Percentiles rank a stretch among this genome's conserved stretches.
Conservation (phyloP, 2,113 vertebrate genomes). For the Callaeas wilsoni region DNA sequence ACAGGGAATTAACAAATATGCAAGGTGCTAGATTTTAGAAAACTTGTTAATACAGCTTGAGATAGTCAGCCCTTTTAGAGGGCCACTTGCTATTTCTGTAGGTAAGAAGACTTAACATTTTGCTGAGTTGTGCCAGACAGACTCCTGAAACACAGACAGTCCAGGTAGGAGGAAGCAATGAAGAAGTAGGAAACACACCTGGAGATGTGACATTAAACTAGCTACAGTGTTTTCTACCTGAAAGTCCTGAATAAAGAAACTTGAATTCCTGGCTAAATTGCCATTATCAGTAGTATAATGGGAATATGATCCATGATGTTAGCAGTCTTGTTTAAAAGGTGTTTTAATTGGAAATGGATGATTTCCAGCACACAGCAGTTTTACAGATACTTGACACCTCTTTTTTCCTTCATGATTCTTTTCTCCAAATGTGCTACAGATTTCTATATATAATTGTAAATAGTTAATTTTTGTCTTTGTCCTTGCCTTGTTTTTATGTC, state of each 20-base stretch:
- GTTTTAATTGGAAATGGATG: background rate
- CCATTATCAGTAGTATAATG: background rate
- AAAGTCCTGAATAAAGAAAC: background rate
- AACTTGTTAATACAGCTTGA: background rate
- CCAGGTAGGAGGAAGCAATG: background rate
- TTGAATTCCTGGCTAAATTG: background rate
- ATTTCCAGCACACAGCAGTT: background rate
- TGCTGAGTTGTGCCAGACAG: background rate
- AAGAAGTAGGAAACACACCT: background rate
- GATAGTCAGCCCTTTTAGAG: background rate
- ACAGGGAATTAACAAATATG: background rate
- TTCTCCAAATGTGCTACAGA: background rate
- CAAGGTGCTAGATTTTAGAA: background rate
- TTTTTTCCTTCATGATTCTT: background rate
- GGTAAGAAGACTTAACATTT: background rate
- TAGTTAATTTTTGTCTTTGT: background rate
- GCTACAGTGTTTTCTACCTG: background rate
- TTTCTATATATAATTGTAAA: background rate
- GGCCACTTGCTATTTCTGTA: background rate
- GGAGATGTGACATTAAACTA: background rate
- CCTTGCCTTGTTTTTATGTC: background rate
- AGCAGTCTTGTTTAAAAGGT: background rate
- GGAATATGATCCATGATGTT: background rate
- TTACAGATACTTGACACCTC: background rate
- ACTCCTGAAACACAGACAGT: background rate